A percentile compares a stretch with the other conserved stretches of the same genome.
Conservation (phyloP, 2,113 vertebrate genomes). For the Halichoerus grypus region DNA sequence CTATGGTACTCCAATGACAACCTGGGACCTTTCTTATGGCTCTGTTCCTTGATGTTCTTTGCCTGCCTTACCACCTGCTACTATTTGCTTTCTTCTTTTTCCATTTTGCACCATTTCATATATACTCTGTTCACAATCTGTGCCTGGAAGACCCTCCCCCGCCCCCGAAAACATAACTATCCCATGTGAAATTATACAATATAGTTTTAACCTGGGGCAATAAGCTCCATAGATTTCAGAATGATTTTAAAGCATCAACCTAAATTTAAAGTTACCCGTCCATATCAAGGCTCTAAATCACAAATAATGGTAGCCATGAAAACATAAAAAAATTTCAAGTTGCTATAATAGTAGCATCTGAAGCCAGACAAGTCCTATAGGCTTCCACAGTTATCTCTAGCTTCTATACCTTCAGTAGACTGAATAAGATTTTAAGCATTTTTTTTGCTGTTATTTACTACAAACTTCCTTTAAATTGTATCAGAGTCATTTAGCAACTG, state of each 20-base stretch:
- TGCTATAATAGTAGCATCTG: not conserved
- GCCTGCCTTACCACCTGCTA: not conserved
- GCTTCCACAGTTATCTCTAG: not conserved
- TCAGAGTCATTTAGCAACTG: not conserved
- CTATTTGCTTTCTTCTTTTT: not conserved
- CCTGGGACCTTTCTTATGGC: not conserved
- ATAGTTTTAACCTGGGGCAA: conserved; percentile 34
- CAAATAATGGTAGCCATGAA: not conserved
- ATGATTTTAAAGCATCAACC: not conserved
- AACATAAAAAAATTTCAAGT: not conserved
- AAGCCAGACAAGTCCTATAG: not conserved
- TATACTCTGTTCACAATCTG: not conserved
- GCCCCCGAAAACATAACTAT: not conserved
- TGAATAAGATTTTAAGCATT: not conserved
- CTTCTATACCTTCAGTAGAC: conserved; percentile 18
- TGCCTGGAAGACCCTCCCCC: not conserved
- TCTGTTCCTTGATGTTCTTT: not conserved
- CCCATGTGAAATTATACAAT: not conserved
- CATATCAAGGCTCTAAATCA: not conserved
- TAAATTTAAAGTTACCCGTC: conserved; percentile 28
- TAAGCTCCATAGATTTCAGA: conserved; percentile 21
- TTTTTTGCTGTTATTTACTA: not conserved
- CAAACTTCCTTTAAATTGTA: not conserved
- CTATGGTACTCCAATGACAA: not conserved
- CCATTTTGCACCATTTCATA: conserved; percentile 2